Evolutionary conservation across 2,113 vertebrate species (phyloP).

Genomic region (Daphoenositta chrysoptera): DNA sequence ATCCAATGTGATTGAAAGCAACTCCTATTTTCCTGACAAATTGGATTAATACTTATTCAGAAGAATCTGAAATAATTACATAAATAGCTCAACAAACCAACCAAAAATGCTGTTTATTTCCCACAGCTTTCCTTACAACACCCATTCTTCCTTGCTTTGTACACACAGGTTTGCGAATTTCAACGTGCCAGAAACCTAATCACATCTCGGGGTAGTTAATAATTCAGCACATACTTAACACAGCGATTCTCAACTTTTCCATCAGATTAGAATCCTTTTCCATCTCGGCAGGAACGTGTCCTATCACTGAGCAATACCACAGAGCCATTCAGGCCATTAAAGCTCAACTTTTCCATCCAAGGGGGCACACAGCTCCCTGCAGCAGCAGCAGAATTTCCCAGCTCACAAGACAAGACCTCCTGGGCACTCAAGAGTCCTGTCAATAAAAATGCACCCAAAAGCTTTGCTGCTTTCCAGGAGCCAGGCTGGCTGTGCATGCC

Average conservation of each 20-base stretch:
- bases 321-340: neutral
- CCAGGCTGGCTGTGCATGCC: neutral
- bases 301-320: neutral
- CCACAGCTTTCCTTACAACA: neutral
- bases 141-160: neutral
- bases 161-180: neutral
- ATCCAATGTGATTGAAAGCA: neutral
- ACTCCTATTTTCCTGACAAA: neutral
- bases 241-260: constrained; percentile 7
- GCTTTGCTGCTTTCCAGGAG: neutral
- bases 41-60: neutral
- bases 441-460: neutral
- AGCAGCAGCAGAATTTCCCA: neutral
- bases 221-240: constrained; percentile 1
- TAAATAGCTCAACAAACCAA: neutral
- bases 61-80: neutral
- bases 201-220: neutral
- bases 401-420: neutral
- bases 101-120: neutral
- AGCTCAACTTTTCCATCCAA: neutral
- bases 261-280: constrained; percentile 30
- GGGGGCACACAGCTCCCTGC: neutral
- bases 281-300: neutral
- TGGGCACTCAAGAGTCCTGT: neutral
- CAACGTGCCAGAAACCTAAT: neutral